phyloP scores from a whole-genome alignment of 1,140 invertebrate species.

The Amphibalanus amphitrite region DNA sequence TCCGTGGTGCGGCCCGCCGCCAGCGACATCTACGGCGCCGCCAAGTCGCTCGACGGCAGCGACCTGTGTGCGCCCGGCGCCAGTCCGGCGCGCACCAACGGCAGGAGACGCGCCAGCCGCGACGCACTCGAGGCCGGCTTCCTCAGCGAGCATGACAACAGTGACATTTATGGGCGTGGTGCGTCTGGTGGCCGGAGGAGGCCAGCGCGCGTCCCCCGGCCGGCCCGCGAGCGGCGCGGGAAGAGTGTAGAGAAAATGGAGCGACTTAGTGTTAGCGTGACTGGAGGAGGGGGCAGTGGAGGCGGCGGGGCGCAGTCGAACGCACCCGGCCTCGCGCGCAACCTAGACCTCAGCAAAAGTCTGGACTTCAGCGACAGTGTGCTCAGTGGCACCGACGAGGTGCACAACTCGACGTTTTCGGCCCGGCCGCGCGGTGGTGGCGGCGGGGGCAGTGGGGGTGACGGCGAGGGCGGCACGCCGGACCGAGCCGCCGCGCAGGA shows the following conservation, averaged over 20 bases:
- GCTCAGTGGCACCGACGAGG: not conserved
- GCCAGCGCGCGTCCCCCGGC: too few species aligned
- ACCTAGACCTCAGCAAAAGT: not conserved
- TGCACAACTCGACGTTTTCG: not conserved
- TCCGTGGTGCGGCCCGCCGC: too few species aligned
- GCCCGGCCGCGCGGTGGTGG: not conserved
- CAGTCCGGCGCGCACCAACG: not conserved
- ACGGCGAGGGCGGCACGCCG: conserved; percentile 3
- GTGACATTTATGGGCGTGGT: not conserved
- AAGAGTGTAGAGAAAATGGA: not conserved
- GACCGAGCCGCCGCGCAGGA: conserved; percentile 12
- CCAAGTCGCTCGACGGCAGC: not conserved
- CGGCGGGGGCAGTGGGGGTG: too few species aligned
- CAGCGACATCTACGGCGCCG: not conserved
- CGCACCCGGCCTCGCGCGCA: not conserved
- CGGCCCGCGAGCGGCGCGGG: not conserved
- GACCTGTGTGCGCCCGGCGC: not conserved
- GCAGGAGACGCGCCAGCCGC: too few species aligned
- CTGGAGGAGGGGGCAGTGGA: too few species aligned
- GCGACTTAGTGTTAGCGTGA: not conserved
- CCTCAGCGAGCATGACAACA: not conserved
- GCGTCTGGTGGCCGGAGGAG: not conserved
- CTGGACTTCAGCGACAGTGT: not conserved
- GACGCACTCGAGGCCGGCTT: not conserved
- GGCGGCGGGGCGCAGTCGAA: too few species aligned